A percentile compares a stretch with the other conserved stretches of the same genome.
These are phyloP conservation scores for Grammomys surdaster DNA, from an alignment of 2,113 vertebrate genomes.

Conservation along the genomic window DNA sequence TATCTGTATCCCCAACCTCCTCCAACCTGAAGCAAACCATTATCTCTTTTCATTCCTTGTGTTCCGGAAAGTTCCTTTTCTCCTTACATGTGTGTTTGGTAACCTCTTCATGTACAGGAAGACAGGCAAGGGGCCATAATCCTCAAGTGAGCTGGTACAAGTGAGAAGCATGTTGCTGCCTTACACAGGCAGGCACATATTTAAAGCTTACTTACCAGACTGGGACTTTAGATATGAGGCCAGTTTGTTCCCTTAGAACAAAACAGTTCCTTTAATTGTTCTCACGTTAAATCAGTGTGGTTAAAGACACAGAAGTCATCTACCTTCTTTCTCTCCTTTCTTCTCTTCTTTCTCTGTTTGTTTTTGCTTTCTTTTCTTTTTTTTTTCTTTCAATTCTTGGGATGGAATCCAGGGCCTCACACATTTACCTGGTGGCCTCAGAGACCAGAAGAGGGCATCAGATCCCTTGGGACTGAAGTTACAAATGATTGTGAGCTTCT, in stretches of 20 bases:
- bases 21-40: slow-evolving; percentile 1
- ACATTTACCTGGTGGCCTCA: neutral
- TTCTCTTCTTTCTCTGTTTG: neutral
- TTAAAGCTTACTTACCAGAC: slow-evolving; percentile 15
- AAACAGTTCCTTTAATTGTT: neutral
- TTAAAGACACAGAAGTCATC: slow-evolving; percentile 4
- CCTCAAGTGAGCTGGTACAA: neutral
- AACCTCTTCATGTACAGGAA: slow-evolving; percentile 50
- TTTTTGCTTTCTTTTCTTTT: neutral
- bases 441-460: neutral
- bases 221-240: neutral
- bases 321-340: neutral
- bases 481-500: neutral
- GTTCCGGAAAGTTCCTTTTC: slow-evolving; percentile 54
- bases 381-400: neutral
- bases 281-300: neutral
- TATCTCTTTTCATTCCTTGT: slow-evolving; percentile 31
- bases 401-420: neutral
- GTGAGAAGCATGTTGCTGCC: neutral
- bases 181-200: neutral
- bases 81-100: slow-evolving; percentile 13
- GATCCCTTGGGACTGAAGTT: neutral
- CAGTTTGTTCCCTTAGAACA: neutral
- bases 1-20: neutral
- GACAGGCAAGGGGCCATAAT: neutral